phyloP scores from a whole-genome alignment of 2,797 vertebrate genomes.

The Morus bassanus region DNA sequence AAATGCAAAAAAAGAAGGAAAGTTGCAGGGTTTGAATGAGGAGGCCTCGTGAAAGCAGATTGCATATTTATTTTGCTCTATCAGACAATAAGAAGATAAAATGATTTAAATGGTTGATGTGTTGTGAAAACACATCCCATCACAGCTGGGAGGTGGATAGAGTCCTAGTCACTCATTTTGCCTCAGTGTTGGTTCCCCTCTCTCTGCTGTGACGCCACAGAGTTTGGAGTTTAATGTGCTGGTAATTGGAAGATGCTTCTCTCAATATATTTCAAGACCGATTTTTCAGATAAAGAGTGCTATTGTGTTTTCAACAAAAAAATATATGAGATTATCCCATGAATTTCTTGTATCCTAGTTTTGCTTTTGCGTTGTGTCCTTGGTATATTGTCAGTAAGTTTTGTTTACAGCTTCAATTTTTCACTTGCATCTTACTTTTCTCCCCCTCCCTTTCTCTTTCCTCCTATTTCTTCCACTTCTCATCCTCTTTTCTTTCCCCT shows the following conservation, averaged over 20 bases:
- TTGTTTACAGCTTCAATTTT: neutral
- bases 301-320: neutral
- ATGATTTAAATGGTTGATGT: conserved; percentile 36
- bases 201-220: neutral
- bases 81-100: conserved; percentile 33
- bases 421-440: neutral
- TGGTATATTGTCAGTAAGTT: neutral
- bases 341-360: neutral
- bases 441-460: neutral
- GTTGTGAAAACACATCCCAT: conserved; percentile 38
- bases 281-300: neutral
- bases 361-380: neutral
- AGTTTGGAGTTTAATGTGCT: neutral
- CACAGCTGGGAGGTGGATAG: conserved; percentile 3
- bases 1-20: neutral
- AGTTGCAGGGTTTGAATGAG: neutral
- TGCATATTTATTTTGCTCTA: conserved; percentile 18
- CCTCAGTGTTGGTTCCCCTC: neutral
- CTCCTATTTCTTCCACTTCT: neutral
- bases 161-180: conserved; percentile 5
- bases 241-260: conserved; percentile 5
- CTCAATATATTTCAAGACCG: neutral
- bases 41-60: conserved; percentile 8
- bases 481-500: neutral
- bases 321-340: neutral